Conservation (phyloP, 2,888 invertebrate genomes). For the Drosophila diplacantha region DNA sequence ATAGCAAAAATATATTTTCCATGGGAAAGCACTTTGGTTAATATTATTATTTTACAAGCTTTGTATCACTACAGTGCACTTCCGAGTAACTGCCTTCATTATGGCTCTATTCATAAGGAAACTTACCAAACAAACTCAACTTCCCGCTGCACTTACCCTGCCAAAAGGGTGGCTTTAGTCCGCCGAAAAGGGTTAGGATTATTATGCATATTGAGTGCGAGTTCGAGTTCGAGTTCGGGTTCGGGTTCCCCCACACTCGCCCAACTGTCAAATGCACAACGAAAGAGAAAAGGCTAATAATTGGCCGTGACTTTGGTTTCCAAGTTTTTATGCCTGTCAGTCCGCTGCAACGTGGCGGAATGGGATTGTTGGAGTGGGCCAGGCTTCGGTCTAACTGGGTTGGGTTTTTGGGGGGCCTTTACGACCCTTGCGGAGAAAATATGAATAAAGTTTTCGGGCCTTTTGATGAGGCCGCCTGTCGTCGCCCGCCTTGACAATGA, state of each 20-base stretch:
- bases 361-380: conserved; percentile 17
- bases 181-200: conserved; percentile 58
- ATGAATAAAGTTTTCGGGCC: conserved; percentile 62
- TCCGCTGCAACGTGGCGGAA: conserved; percentile 18
- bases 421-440: conserved; percentile 48
- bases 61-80: conserved; percentile 18
- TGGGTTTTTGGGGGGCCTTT: conserved; percentile 26
- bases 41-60: background rate
- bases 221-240: conserved; percentile 4
- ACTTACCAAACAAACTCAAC: conserved; percentile 53
- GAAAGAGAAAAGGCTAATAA: conserved; percentile 59
- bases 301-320: conserved; percentile 70
- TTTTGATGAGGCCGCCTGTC: conserved; percentile 65
- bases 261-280: conserved; percentile 48
- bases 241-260: conserved; percentile 16
- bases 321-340: conserved; percentile 47
- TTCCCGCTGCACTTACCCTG: conserved; percentile 42
- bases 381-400: conserved; percentile 5
- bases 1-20: background rate
- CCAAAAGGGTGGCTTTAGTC: conserved; percentile 15
- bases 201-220: conserved; percentile 47
- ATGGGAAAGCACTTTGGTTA: background rate
- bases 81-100: conserved; percentile 39
- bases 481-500: conserved; percentile 67
- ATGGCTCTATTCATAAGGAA: conserved; percentile 55